These are phyloP conservation scores for Liodrosophila aerea DNA, from an alignment of 2,888 invertebrate species.

Conservation along the genomic window DNA sequence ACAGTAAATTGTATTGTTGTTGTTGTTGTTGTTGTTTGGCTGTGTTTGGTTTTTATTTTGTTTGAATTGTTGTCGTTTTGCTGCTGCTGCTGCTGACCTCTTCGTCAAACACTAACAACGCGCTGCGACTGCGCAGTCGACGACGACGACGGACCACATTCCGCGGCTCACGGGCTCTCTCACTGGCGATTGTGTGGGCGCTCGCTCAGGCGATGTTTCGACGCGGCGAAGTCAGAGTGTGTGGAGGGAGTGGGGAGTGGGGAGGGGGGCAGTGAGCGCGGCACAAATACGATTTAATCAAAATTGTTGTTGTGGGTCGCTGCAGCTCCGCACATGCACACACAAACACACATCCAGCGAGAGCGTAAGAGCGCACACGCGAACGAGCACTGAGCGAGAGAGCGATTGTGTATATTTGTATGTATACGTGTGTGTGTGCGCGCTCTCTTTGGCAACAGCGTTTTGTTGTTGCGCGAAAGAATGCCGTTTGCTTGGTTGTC, in stretches of 20 bases:
- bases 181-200: slow-evolving; percentile 51
- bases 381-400: slow-evolving; percentile 20
- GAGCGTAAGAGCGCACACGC: slow-evolving; percentile 22
- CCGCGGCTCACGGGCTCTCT: slow-evolving; percentile 55
- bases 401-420: slow-evolving; percentile 27
- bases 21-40: slow-evolving; percentile 13
- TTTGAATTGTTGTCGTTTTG: slow-evolving; percentile 36
- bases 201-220: slow-evolving; percentile 38
- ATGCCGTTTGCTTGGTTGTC: slow-evolving; percentile 79
- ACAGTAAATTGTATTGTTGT: slow-evolving; percentile 56
- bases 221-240: slow-evolving; percentile 11
- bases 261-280: slow-evolving; percentile 36
- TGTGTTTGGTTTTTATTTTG: slow-evolving; percentile 2
- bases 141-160: slow-evolving; percentile 65
- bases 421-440: slow-evolving; percentile 32
- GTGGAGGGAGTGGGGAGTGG: slow-evolving; percentile 16
- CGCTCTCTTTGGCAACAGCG: slow-evolving; percentile 62
- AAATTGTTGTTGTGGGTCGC: slow-evolving; percentile 48
- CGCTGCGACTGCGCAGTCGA: slow-evolving; percentile 74
- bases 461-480: slow-evolving; percentile 81
- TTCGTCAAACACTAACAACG: slow-evolving; percentile 60
- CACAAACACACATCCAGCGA: slow-evolving; percentile 23
- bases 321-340: slow-evolving; percentile 31
- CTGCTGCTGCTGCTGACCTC: slow-evolving; percentile 64
- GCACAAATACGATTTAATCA: slow-evolving; percentile 72